Percentiles rank a stretch among this genome's conserved stretches.
phyloP scores from a whole-genome alignment of 2,888 invertebrate genomes.

The Callosobruchus maculatus region DNA sequence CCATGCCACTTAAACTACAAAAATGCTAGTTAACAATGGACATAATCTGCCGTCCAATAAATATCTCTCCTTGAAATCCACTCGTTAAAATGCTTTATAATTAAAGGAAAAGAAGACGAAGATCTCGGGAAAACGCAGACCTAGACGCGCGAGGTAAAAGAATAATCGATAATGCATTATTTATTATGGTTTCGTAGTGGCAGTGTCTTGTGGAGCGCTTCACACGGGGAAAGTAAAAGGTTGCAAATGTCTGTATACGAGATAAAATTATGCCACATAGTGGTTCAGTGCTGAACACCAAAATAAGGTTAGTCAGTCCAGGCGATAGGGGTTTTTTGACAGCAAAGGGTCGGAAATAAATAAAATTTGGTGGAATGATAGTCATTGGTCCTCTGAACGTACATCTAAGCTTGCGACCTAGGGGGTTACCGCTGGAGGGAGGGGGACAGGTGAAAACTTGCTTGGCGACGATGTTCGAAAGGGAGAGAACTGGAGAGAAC shows the following conservation, averaged over 20 bases:
- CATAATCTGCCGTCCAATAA: neutral
- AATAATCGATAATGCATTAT: constrained; percentile 24
- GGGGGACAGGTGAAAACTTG: no score
- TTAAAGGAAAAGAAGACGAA: neutral
- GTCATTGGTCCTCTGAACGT: no score
- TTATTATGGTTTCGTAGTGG: constrained; percentile 15
- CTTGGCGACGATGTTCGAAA: no score
- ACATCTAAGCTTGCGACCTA: no score
- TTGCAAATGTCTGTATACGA: neutral
- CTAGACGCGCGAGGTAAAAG: constrained; percentile 1
- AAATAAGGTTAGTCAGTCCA: no score
- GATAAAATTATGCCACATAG: no score
- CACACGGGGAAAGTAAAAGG: neutral
- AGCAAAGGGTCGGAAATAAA: no score
- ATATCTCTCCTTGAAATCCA: neutral
- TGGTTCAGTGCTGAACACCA: no score
- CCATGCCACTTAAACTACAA: neutral
- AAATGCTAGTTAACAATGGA: neutral
- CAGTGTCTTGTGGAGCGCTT: neutral
- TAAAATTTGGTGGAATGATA: no score
- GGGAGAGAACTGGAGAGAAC: no score
- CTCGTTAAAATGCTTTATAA: neutral
- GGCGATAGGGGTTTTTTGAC: no score
- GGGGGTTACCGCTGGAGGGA: no score
- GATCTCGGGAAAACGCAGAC: neutral